phyloP scores from a whole-genome alignment of 2,113 vertebrate genomes.

The Genyomyrus donnyi region DNA sequence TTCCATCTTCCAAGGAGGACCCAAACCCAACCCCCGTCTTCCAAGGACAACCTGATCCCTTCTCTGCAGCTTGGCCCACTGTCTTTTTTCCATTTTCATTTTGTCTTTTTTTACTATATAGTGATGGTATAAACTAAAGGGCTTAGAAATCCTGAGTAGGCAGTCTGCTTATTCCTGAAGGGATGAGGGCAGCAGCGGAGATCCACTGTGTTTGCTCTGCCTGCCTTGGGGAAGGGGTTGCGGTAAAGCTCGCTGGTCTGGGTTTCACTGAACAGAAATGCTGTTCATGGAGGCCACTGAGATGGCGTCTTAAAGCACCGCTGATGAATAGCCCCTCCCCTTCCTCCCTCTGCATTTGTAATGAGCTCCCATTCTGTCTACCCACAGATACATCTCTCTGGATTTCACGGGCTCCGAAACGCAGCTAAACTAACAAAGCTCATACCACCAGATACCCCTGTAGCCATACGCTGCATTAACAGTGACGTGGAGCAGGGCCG shows the following conservation, averaged over 20 bases:
- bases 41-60: background rate
- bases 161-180: slow-evolving; percentile 21
- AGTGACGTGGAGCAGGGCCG: background rate
- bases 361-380: background rate
- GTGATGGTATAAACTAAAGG: slow-evolving; percentile 14
- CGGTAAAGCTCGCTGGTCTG: background rate
- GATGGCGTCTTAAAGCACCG: background rate
- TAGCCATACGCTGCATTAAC: background rate
- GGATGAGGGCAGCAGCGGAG: background rate
- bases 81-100: background rate
- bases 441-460: background rate
- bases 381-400: background rate
- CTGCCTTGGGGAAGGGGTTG: background rate
- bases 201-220: slow-evolving; percentile 3
- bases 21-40: background rate
- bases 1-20: background rate
- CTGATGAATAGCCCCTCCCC: background rate
- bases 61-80: background rate
- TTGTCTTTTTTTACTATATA: background rate
- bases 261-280: background rate
- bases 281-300: background rate
- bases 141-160: slow-evolving; percentile 16
- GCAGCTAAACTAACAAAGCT: background rate
- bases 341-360: background rate
- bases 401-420: background rate